A percentile compares a stretch with the other conserved stretches of the same genome.
These are phyloP conservation scores for Oedothorax gibbosus DNA, from an alignment of 1,140 invertebrate genomes.

Conservation along the genomic window DNA sequence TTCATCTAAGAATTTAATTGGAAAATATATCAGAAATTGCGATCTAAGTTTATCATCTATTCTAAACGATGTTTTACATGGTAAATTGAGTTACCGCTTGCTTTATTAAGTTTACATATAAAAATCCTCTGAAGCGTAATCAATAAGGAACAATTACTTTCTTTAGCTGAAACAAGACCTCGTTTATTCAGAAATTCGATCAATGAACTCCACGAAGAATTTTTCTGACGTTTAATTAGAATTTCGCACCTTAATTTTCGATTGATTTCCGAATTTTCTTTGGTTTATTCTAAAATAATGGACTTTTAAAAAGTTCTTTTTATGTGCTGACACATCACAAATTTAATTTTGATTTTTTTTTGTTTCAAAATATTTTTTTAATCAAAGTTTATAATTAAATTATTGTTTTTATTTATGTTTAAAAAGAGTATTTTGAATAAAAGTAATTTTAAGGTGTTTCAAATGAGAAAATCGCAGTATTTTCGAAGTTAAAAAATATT, in stretches of 20 bases:
- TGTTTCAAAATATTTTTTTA: no score
- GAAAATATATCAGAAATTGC: no score
- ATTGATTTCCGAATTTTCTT: background rate
- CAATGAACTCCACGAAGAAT: slow-evolving; percentile 29
- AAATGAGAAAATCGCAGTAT: no score
- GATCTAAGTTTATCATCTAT: no score
- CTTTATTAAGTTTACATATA: slow-evolving; percentile 31
- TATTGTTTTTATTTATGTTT: no score
- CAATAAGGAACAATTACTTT: slow-evolving; percentile 28
- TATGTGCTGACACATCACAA: no score
- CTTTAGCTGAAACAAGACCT: slow-evolving; percentile 7
- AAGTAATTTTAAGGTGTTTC: no score
- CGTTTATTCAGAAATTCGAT: slow-evolving; percentile 13
- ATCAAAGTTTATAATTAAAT: no score
- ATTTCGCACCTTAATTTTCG: slow-evolving; percentile 14
- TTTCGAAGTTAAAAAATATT: no score
- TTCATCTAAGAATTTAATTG: no score
- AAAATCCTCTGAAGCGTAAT: slow-evolving; percentile 26
- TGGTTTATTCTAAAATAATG: background rate
- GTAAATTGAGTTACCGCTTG: slow-evolving; percentile 13
- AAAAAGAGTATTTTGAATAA: no score
- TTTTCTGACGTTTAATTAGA: slow-evolving; percentile 34
- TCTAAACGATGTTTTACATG: background rate
- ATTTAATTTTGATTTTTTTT: no score
- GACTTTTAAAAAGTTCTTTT: background rate